Evolutionary conservation across 2,797 vertebrate genomes (phyloP).

Genomic region (Myotis myotis): DNA sequence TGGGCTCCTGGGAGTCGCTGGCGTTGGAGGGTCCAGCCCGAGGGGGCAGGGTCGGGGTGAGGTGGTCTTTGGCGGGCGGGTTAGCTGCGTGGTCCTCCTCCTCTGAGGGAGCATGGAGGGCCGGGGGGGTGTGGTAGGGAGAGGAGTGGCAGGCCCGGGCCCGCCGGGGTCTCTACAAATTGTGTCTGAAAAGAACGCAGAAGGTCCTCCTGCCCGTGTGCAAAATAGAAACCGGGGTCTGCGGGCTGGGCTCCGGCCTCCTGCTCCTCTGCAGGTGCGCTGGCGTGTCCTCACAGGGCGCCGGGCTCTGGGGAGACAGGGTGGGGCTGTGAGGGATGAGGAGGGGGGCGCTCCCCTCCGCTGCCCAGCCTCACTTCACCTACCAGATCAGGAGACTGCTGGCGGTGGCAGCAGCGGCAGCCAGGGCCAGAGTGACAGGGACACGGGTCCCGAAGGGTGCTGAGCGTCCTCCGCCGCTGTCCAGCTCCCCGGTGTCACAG

Average conservation of each 20-base stretch:
- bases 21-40: slow-evolving; percentile 76
- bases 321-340: background rate
- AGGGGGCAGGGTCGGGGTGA: slow-evolving; percentile 24
- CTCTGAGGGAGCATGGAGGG: background rate
- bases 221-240: slow-evolving; percentile 84
- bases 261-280: slow-evolving; percentile 70
- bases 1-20: slow-evolving; percentile 76
- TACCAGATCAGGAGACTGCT: slow-evolving; percentile 86
- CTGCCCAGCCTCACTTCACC: slow-evolving; percentile 57
- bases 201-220: slow-evolving; percentile 84
- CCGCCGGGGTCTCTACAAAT: slow-evolving; percentile 77
- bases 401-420: slow-evolving; percentile 70
- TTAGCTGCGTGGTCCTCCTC: slow-evolving; percentile 89
- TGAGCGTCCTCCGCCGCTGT: slow-evolving; percentile 74
- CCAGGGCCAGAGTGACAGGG: slow-evolving; percentile 65
- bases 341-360: background rate
- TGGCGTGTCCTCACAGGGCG: slow-evolving; percentile 42
- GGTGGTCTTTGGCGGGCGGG: slow-evolving; percentile 92
- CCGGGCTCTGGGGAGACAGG: slow-evolving; percentile 63
- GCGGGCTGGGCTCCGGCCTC: slow-evolving; percentile 70
- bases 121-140: background rate
- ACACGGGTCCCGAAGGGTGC: slow-evolving; percentile 54
- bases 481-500: slow-evolving; percentile 80
- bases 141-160: slow-evolving; percentile 60
- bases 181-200: slow-evolving; percentile 81